These are phyloP conservation scores for Naso thynnoides DNA, from an alignment of 2,797 vertebrate species.

Conservation along the genomic window DNA sequence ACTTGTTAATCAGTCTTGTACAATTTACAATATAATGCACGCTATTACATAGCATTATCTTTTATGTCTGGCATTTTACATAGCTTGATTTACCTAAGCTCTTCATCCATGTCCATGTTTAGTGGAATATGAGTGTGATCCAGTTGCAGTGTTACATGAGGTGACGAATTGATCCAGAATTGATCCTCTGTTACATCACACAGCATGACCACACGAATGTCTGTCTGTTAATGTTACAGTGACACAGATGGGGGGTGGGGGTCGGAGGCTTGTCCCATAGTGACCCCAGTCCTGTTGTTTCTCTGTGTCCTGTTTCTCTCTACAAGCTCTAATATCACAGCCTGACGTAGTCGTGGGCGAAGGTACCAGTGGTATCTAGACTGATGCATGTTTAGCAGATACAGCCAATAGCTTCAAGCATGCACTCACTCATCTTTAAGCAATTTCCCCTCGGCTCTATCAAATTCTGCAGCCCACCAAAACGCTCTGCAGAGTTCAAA, in stretches of 20 bases:
- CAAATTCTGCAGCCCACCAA: constrained; percentile 37
- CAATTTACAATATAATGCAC: not conserved
- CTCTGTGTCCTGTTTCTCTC: constrained; percentile 82
- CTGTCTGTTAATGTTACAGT: constrained; percentile 5
- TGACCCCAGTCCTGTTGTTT: constrained; percentile 72
- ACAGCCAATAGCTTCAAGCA: constrained; percentile 48
- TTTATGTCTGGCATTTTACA: not conserved
- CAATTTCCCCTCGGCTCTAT: constrained; percentile 30
- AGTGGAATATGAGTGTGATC: constrained; percentile 47
- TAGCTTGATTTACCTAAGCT: constrained; percentile 27
- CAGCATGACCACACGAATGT: constrained; percentile 26
- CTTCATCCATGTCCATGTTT: constrained; percentile 17
- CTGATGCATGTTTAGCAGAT: constrained; percentile 74
- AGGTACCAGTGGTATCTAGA: constrained; percentile 82
- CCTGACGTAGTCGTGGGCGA: constrained; percentile 86
- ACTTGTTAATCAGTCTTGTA: not conserved
- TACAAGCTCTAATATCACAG: constrained; percentile 85
- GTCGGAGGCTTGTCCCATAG: constrained; percentile 5
- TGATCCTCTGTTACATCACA: constrained; percentile 7
- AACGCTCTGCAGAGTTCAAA: constrained; percentile 58
- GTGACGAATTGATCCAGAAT: constrained; percentile 13
- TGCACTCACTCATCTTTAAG: constrained; percentile 44
- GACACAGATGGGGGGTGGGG: not conserved
- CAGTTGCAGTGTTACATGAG: constrained; percentile 38
- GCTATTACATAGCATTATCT: not conserved